Evolutionary conservation across 2,888 invertebrate species (phyloP), one percentile per base, ranked within the genome.

Genomic region (Ellobium chinense): DNA sequence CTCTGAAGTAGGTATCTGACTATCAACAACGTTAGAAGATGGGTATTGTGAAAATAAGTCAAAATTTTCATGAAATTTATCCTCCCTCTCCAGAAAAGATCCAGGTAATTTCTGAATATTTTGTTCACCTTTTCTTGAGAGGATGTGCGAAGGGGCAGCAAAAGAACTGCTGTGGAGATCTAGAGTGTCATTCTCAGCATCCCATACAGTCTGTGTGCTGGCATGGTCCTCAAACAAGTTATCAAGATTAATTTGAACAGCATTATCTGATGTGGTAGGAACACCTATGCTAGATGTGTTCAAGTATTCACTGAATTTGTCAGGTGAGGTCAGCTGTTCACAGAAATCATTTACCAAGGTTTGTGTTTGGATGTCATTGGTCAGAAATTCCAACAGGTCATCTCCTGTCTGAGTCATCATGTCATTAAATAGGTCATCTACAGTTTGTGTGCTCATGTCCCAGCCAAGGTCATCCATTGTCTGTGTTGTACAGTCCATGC

Each of bases 351-450:
- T 29, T n/a, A n/a, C n/a, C 34, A 70, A 46, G 2, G 70, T 72
- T 62, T 72, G 72, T 14, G 78, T 78, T 27, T 78, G 77, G 1
- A 29, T 78, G 21, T 72, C 78, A 36, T 58, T 78, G 27, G 72
- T 70, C 12, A 78, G 34, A 54, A 39, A 78, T n/a, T 78, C 78
- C 34, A 78, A 21, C 2, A 78, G 34, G 21, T 78, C 78, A 72
- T 78, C 78, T 37, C 78, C 78, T 7, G 78, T 78, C 24, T 78
- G 78, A 7, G 78, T 78, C 78, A 78, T 78, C 62, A 63, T 78
- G 27, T 78, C 78, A 31, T 70, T 70, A 9, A 78, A 34, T 31
- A 70, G 36, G 34, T 72, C 63, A 34, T 63, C 72, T 24, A 63
- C 58, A 34, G 78, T 70, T 54, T 78, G 78, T 7, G 69, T 78